phyloP scores from a whole-genome alignment of 2,113 vertebrate genomes.

The Chloropsis cyanopogon region DNA sequence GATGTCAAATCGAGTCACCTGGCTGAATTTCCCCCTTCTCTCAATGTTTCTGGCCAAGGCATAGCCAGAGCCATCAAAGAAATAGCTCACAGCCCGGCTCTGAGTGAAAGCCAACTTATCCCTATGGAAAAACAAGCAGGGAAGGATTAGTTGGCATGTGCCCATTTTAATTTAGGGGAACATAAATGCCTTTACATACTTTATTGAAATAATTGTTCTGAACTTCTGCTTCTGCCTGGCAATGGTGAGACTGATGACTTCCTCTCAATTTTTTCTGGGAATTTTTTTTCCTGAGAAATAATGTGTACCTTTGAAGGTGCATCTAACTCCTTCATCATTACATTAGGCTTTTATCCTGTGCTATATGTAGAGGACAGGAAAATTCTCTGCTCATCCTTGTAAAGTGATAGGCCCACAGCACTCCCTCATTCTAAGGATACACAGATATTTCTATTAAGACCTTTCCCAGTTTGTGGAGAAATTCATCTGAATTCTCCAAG shows the following conservation, averaged over 20 bases:
- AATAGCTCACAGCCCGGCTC: constrained; percentile 90
- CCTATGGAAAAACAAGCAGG: constrained; percentile 57
- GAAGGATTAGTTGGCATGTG: not conserved
- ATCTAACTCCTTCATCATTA: not conserved
- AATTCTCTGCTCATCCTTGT: not conserved
- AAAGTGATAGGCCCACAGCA: not conserved
- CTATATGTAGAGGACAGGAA: not conserved
- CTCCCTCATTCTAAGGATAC: not conserved
- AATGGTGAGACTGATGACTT: not conserved
- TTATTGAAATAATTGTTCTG: not conserved
- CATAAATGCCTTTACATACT: not conserved
- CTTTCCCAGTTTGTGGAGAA: not conserved
- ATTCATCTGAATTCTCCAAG: not conserved
- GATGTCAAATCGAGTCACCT: constrained; percentile 94
- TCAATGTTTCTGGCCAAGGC: constrained; percentile 89
- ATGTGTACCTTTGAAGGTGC: not conserved
- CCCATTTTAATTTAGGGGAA: not conserved
- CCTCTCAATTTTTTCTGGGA: not conserved
- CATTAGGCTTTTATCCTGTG: not conserved
- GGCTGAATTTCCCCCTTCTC: constrained; percentile 80
- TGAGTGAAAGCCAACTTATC: constrained; percentile 95
- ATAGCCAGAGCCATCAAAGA: constrained; percentile 94
- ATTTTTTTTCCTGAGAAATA: not conserved
- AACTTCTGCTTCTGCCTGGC: not conserved
- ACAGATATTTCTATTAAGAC: not conserved